Evolutionary conservation across 2,888 invertebrate species (phyloP), one percentile per base, ranked within the genome.

Genomic region (Spilosoma lubricipeda): DNA sequence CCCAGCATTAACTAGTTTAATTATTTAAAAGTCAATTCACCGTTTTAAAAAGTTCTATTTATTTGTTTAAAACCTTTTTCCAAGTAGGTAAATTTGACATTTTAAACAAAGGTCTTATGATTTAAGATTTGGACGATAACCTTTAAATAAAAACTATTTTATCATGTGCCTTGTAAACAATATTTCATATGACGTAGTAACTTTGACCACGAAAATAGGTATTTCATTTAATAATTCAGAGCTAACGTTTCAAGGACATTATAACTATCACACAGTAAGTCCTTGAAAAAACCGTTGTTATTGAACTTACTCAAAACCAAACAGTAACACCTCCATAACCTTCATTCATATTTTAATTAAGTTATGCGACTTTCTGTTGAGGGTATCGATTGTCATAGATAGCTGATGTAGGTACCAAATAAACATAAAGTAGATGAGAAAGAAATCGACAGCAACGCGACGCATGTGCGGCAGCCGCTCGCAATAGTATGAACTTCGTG

Each of bases 391-490:
- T 75, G 42, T 75, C 75, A 81, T 83, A 78, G 81, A 76, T 77
- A 79, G 18, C 48, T 48, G 69, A 76, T 77, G 74, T 63, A 63
- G 18, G 63, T 78, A 74, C 73, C 71, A 75, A 83, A 82, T 83
- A 82, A 84, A 85, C 86, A 85, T 83, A 79, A 73, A 73, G 77
- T 78, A 78, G 80, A 79, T 79, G 77, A 79, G 83, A 78, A 85
- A 87, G 33, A 87, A 91, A 90, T 90, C 89, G 88, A 89, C 86
- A 76, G 66, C 73, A 71, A 75, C 77, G 78, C 77, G 73, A 86
- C 92, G 93, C 94, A 93, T 93, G 94, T 91, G 92, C 90, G 84
- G 81, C 79, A 77, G 72, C 76, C 42, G 70, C 77, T 76, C 45
- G 71, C 78, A 78, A 80, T 73, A 76, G 70, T 71, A 80, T 88